phyloP scores from a whole-genome alignment of 2,113 vertebrate genomes.

The Melanotaenia duboulayi region DNA sequence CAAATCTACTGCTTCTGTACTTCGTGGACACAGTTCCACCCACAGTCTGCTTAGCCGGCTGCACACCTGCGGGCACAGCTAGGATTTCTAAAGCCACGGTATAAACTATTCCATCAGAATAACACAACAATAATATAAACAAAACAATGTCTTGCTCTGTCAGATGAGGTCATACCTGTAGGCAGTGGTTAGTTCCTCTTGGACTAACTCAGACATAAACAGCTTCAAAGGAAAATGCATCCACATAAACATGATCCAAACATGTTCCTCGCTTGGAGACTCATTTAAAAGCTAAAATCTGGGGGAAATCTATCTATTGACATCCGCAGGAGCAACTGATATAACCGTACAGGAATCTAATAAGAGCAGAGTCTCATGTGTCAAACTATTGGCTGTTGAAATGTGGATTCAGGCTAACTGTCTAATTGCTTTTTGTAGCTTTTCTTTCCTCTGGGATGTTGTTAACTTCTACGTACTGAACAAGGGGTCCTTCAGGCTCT shows the following conservation, averaged over 20 bases:
- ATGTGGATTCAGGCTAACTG: constrained; percentile 51
- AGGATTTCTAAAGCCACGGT: constrained; percentile 34
- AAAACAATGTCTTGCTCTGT: constrained; percentile 30
- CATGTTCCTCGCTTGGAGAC: constrained; percentile 16
- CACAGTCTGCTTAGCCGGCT: constrained; percentile 51
- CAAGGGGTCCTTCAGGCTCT: constrained; percentile 44
- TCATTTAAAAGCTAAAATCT: constrained; percentile 58
- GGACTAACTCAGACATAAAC: constrained; percentile 42
- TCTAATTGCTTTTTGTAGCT: constrained; percentile 71
- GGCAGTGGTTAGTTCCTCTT: constrained; percentile 24
- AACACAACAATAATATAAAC: constrained; percentile 40
- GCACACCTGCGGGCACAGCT: constrained; percentile 9
- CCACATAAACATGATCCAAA: constrained; percentile 26
- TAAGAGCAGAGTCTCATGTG: constrained; percentile 60
- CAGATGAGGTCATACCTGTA: constrained; percentile 46
- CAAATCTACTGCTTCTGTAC: constrained; percentile 41
- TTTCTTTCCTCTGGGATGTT: constrained; percentile 64
- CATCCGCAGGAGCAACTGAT: constrained; percentile 54
- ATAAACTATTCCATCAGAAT: constrained; percentile 26
- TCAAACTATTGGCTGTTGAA: constrained; percentile 60
- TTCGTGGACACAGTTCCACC: constrained; percentile 56
- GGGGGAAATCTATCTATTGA: constrained; percentile 55
- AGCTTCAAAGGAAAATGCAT: constrained; percentile 44
- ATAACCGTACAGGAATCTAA: constrained; percentile 48
- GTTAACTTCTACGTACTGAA: constrained; percentile 60